phyloP scores from a whole-genome alignment of 2,888 invertebrate genomes.

The Drosophila antonietae region DNA sequence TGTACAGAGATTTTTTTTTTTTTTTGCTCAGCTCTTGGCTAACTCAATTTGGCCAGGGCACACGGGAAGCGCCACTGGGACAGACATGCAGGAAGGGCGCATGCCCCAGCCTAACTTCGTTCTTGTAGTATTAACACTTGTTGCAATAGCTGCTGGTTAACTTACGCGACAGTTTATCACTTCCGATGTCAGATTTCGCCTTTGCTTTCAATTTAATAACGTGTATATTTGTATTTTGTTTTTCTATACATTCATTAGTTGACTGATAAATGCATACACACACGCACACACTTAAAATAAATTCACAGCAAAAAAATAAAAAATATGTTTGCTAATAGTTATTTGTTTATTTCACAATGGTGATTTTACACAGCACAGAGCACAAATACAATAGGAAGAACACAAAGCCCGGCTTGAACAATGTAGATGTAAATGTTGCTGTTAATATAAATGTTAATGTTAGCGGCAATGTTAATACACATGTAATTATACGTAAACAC shows the following conservation, averaged over 20 bases:
- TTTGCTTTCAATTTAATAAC: slow-evolving; percentile 9
- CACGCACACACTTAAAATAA: slow-evolving; percentile 2
- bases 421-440: background rate
- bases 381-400: slow-evolving; percentile 2
- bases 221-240: slow-evolving; percentile 1
- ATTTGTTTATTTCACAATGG: background rate
- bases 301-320: slow-evolving; percentile 10
- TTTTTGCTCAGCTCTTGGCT: slow-evolving; percentile 22
- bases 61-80: slow-evolving; percentile 29
- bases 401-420: slow-evolving; percentile 13
- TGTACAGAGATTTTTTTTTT: slow-evolving; percentile 30
- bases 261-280: slow-evolving; percentile 21
- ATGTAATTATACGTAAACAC: slow-evolving; percentile 4
- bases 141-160: slow-evolving; percentile 24
- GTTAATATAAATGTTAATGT: slow-evolving; percentile 11
- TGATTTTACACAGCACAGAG: slow-evolving; percentile 11
- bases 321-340: slow-evolving; percentile 1
- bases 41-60: slow-evolving; percentile 49
- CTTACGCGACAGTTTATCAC: slow-evolving; percentile 25
- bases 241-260: slow-evolving; percentile 5
- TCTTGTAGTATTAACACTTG: slow-evolving; percentile 37
- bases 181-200: slow-evolving; percentile 1
- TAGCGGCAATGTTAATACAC: slow-evolving; percentile 16
- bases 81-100: slow-evolving; percentile 18
- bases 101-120: slow-evolving; percentile 25